Evolutionary conservation across 92 coral and sea anemone species (phyloP), one percentile per base, ranked within the genome.

Genomic region (Hydrozoanthus gracilis): DNA sequence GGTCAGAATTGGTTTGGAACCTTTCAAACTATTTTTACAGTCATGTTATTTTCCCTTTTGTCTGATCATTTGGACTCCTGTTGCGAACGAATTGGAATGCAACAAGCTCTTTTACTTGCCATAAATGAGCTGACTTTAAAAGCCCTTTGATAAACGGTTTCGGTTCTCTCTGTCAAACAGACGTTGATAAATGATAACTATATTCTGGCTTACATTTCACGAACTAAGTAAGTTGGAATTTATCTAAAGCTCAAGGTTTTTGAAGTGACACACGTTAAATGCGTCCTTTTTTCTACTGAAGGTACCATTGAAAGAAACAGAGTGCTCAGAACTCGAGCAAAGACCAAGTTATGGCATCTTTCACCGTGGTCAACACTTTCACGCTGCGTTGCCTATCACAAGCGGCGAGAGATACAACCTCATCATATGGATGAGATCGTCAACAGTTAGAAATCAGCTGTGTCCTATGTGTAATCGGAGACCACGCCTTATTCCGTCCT

Each of bases 331-430:
- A 73, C 88, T 87, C 61, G 92, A 90, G 7, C 95, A 94, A 86
- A 49, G 50, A 18, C 92, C 93, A 18, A 82, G 90, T 12, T 92
- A 88, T 68, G 98, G 98, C 56, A 74, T 91, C 47, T 87, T 96
- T 44, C 98, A 96, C 84, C 88, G 98, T 8, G 98, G 98, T 45
- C 98, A 94, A 62, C 98, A 96, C 84, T 94, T 92, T 98, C 98
- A 96, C 84, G 98, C 98, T 0, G 98, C 98, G 8, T 73, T 96
- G 61, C 98, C 98, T 2, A 94, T 93, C 84, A 85, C 87, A 15
- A 69, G 88, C 49, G 98, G 98, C 3, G 95, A 94, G 44, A 78
- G 98, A 82, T 92, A 91, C 85, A 96, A 96, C 88, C 61, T 96
- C 52, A 93, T 96, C 64, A 88, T 96, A 55, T 96, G 98, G 98